Percentiles rank a stretch among this genome's conserved stretches.
These are phyloP conservation scores for Invenusta paracnida DNA, from an alignment of 2,888 invertebrate genomes.

Conservation along the genomic window DNA sequence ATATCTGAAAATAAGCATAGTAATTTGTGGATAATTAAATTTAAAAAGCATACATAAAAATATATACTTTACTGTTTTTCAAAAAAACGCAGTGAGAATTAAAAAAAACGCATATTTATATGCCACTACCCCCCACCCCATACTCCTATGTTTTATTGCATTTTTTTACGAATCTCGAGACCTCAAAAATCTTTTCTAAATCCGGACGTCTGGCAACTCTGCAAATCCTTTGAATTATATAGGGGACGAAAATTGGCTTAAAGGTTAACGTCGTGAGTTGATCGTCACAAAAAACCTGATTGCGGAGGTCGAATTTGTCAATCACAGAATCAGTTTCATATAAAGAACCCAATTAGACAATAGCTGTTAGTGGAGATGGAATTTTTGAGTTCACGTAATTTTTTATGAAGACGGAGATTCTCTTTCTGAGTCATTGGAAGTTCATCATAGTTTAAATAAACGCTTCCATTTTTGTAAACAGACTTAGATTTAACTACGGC, in stretches of 20 bases:
- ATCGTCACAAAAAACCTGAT: not conserved
- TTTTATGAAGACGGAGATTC: conserved; percentile 1
- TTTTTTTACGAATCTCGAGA: too few species aligned
- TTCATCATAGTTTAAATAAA: conserved; percentile 12
- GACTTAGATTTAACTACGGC: not conserved
- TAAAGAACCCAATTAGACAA: not conserved
- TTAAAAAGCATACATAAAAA: too few species aligned
- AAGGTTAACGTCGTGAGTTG: conserved; percentile 10
- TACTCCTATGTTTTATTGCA: too few species aligned
- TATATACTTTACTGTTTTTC: too few species aligned
- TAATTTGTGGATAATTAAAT: too few species aligned
- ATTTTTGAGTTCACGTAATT: conserved; percentile 23
- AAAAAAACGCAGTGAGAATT: too few species aligned
- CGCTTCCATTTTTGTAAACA: not conserved
- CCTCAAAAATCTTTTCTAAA: too few species aligned
- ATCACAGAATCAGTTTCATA: conserved; percentile 3
- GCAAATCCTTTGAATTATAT: not conserved
- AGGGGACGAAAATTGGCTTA: not conserved
- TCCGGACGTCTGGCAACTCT: too few species aligned
- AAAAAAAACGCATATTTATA: too few species aligned
- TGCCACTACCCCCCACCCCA: too few species aligned
- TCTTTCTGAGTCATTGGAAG: not conserved
- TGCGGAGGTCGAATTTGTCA: conserved; percentile 8
- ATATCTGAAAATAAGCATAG: too few species aligned
- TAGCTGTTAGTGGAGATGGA: not conserved